Evolutionary conservation across 1,140 invertebrate species (phyloP).

Genomic region (Ooceraea biroi): DNA sequence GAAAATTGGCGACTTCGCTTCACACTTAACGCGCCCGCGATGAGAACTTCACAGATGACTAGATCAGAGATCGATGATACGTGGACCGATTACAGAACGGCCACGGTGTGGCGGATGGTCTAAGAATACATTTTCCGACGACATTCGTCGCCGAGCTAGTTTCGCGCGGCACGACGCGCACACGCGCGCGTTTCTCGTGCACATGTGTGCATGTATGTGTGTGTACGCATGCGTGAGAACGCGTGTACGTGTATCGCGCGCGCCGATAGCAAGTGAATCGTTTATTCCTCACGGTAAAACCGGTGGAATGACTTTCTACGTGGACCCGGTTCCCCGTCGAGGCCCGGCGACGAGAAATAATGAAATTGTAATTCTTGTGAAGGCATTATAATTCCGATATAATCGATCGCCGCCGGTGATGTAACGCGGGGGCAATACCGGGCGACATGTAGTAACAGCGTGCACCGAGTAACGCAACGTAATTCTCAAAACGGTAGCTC

Average conservation of each 20-base stretch:
- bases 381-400: constrained; percentile 39
- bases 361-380: constrained; percentile 48
- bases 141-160: constrained; percentile 62
- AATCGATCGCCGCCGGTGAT: constrained; percentile 47
- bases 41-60: constrained; percentile 39
- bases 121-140: constrained; percentile 67
- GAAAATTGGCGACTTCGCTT: constrained; percentile 33
- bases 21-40: constrained; percentile 9
- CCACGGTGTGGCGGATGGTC: constrained; percentile 45
- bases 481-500: constrained; percentile 55
- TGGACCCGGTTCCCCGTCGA: constrained; percentile 22
- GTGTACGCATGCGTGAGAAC: not conserved
- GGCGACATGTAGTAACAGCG: constrained; percentile 41
- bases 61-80: constrained; percentile 44
- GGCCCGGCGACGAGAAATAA: not conserved
- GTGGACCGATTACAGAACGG: constrained; percentile 38
- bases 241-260: not conserved
- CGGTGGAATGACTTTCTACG: constrained; percentile 58
- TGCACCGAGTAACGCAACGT: constrained; percentile 20
- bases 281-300: constrained; percentile 50
- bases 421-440: constrained; percentile 31
- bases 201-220: not conserved
- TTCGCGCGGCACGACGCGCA: constrained; percentile 58
- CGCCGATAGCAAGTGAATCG: constrained; percentile 39
- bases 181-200: not conserved